Evolutionary conservation across 1,140 invertebrate species (phyloP).

Genomic region (Coboldia fuscipes): DNA sequence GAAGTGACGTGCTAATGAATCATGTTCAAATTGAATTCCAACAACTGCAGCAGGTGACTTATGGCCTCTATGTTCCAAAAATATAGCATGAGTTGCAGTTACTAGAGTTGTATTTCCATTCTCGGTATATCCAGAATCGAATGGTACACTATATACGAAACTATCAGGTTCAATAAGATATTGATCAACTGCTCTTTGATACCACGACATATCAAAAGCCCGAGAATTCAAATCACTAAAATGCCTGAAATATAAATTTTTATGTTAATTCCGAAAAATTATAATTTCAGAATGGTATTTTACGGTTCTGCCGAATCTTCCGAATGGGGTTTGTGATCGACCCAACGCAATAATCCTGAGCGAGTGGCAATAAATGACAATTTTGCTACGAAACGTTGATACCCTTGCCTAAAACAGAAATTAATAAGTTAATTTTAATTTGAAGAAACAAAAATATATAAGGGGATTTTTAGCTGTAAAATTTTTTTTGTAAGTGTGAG

Average conservation of each 20-base stretch:
- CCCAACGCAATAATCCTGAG: slow-evolving; percentile 70
- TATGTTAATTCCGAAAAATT: slow-evolving; percentile 1
- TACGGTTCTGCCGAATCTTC: slow-evolving; percentile 41
- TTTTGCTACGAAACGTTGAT: slow-evolving; percentile 63
- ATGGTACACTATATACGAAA: slow-evolving; percentile 82
- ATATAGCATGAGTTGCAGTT: slow-evolving; percentile 76
- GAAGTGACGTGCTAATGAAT: slow-evolving; percentile 58
- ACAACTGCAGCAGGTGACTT: slow-evolving; percentile 77
- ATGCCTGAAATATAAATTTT: slow-evolving; percentile 29
- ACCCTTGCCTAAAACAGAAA: slow-evolving; percentile 51
- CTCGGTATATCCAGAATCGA: slow-evolving; percentile 43
- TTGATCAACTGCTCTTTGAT: slow-evolving; percentile 79
- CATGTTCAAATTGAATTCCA: slow-evolving; percentile 66
- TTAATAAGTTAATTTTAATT: slow-evolving; percentile 5
- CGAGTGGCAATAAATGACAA: slow-evolving; percentile 74
- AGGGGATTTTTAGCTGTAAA: no score
- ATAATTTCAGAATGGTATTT: slow-evolving; percentile 12
- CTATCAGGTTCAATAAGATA: slow-evolving; percentile 65
- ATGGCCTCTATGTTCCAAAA: slow-evolving; percentile 61
- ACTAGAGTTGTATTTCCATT: slow-evolving; percentile 41
- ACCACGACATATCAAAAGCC: slow-evolving; percentile 80
- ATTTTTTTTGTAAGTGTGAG: no score
- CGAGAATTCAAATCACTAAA: slow-evolving; percentile 61
- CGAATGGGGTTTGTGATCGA: slow-evolving; percentile 34
- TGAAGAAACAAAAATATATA: neutral